Percentiles rank a stretch among this genome's conserved stretches.
Evolutionary conservation across 1,140 invertebrate species (phyloP).

Genomic region (Atta texana): DNA sequence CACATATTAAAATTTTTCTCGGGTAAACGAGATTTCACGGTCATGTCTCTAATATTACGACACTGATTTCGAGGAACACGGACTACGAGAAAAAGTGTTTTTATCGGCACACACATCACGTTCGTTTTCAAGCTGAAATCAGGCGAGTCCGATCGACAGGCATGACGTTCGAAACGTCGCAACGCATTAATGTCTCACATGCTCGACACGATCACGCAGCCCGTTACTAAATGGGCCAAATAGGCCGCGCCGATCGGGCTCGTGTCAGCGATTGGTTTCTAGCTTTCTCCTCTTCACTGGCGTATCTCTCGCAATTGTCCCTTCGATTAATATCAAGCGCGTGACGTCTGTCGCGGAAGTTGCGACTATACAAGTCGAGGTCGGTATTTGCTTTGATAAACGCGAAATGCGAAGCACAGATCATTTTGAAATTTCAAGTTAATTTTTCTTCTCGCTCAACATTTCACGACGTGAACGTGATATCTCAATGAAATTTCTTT

Average conservation of each 20-base stretch:
- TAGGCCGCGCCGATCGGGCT: constrained; percentile 55
- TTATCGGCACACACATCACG: constrained; percentile 49
- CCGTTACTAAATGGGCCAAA: constrained; percentile 67
- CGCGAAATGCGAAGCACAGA: background rate
- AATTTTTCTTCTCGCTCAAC: background rate
- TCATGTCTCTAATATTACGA: background rate
- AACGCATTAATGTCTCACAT: constrained; percentile 59
- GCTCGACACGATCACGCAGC: constrained; percentile 19
- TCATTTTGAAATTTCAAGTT: background rate
- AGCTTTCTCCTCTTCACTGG: constrained; percentile 48
- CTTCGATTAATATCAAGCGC: constrained; percentile 59
- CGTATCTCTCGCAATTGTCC: constrained; percentile 57
- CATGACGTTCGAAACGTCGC: constrained; percentile 61
- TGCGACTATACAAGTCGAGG: constrained; percentile 14
- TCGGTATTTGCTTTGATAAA: constrained; percentile 19
- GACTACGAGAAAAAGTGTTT: background rate
- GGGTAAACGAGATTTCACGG: background rate
- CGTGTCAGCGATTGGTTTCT: constrained; percentile 54
- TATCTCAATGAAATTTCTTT: background rate
- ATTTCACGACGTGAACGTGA: background rate
- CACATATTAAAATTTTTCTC: background rate
- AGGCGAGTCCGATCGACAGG: constrained; percentile 53
- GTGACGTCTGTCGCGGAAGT: constrained; percentile 54
- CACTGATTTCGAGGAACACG: background rate
- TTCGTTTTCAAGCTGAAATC: constrained; percentile 50